These are phyloP conservation scores for Ovis canadensis DNA, from an alignment of 2,113 vertebrate species.

Conservation along the genomic window DNA sequence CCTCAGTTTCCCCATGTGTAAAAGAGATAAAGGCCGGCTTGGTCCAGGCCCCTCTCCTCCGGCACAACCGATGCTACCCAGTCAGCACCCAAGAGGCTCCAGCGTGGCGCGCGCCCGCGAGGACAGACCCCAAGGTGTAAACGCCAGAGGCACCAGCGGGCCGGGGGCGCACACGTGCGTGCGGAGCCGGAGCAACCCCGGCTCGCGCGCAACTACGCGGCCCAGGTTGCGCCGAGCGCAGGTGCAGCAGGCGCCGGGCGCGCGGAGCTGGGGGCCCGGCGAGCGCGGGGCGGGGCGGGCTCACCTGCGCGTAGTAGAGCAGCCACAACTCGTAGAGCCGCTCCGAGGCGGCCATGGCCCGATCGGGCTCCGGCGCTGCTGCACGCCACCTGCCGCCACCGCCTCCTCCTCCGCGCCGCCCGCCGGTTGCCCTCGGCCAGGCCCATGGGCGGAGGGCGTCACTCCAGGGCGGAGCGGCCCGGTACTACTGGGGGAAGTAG, in stretches of 20 bases:
- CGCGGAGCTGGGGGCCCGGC: background rate
- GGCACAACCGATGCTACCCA: background rate
- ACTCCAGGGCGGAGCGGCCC: constrained; percentile 62
- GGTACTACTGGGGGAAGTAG: constrained; percentile 37
- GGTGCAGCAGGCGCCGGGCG: constrained; percentile 12
- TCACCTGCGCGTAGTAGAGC: constrained; percentile 93
- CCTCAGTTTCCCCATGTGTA: constrained; percentile 23
- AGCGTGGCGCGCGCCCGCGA: background rate
- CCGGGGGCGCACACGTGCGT: constrained; percentile 32
- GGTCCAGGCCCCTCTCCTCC: background rate
- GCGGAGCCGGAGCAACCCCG: background rate
- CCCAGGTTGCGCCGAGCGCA: background rate
- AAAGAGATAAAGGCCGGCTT: background rate
- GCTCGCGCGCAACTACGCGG: background rate
- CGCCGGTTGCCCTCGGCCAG: constrained; percentile 60
- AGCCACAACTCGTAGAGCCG: constrained; percentile 92
- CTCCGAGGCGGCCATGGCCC: constrained; percentile 90
- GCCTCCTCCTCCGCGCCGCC: constrained; percentile 66
- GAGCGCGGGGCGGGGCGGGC: constrained; percentile 79
- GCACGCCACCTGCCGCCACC: constrained; percentile 52
- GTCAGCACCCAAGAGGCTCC: background rate
- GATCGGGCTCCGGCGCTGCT: constrained; percentile 28
- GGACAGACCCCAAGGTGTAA: background rate
- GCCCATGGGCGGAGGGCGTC: constrained; percentile 70
- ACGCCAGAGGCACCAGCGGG: background rate